phyloP scores from a whole-genome alignment of 2,888 invertebrate genomes.

The Chouioia cunea region DNA sequence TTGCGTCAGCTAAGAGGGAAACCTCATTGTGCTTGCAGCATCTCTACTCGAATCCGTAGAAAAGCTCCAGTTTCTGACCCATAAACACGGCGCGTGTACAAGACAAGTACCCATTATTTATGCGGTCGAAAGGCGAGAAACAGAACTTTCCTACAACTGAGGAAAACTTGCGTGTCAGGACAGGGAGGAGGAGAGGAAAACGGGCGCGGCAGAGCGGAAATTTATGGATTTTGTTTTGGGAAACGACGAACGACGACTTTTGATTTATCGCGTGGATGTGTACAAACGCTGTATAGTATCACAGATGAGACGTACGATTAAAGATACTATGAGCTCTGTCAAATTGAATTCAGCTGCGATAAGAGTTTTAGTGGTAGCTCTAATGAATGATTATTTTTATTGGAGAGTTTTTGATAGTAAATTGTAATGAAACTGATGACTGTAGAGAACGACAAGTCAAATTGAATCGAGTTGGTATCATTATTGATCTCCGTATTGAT shows the following conservation, averaged over 20 bases:
- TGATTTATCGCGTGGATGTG: slow-evolving; percentile 62
- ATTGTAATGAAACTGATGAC: no score
- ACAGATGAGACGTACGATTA: not conserved
- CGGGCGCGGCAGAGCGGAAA: slow-evolving; percentile 64
- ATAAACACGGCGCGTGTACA: slow-evolving; percentile 4
- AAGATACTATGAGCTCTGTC: no score
- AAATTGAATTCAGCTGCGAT: no score
- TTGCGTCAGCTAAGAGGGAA: no score
- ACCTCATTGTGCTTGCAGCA: no score
- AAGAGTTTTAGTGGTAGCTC: no score
- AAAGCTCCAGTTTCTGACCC: no score
- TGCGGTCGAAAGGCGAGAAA: slow-evolving; percentile 57
- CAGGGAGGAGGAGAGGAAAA: slow-evolving; percentile 50
- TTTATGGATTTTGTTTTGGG: slow-evolving; percentile 67
- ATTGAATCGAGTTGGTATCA: no score
- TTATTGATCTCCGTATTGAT: no score
- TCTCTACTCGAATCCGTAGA: not conserved
- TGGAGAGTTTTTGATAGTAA: no score
- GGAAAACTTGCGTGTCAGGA: slow-evolving; percentile 65
- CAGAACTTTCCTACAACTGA: slow-evolving; percentile 65
- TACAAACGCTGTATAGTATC: slow-evolving; percentile 35
- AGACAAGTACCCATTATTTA: slow-evolving; percentile 59
- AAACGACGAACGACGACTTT: slow-evolving; percentile 48
- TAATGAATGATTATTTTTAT: no score
- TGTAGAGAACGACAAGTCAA: no score